Evolutionary conservation across 2,113 vertebrate genomes (phyloP).

Genomic region (Stigmatopora argus): DNA sequence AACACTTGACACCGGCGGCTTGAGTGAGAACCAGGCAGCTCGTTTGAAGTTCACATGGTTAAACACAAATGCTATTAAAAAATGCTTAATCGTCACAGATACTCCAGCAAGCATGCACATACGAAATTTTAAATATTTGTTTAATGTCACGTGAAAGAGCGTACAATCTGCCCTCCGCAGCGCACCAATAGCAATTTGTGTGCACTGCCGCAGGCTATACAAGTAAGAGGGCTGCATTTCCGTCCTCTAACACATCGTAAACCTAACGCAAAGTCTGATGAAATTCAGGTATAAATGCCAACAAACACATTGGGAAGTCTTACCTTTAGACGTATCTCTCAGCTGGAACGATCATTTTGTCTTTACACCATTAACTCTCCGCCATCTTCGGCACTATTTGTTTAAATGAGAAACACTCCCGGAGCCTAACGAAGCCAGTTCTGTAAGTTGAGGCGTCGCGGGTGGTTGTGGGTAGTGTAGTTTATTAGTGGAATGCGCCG

Average conservation of each 20-base stretch:
- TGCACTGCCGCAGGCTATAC: conserved; percentile 39
- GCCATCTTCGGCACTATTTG: conserved; percentile 79
- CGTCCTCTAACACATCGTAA: conserved; percentile 36
- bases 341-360: conserved; percentile 60
- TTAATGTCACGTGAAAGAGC: conserved; percentile 50
- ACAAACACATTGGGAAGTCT: conserved; percentile 15
- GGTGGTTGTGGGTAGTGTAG: conserved; percentile 63
- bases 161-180: conserved; percentile 49
- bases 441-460: conserved; percentile 61
- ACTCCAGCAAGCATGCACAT: not conserved
- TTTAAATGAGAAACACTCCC: conserved; percentile 79
- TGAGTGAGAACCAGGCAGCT: conserved; percentile 29
- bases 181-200: conserved; percentile 45
- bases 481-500: not conserved
- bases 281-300: not conserved
- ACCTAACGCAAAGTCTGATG: conserved; percentile 35
- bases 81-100: not conserved
- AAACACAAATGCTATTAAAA: conserved; percentile 8
- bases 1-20: conserved; percentile 33
- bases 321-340: conserved; percentile 51
- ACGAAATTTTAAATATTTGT: not conserved
- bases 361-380: conserved; percentile 74
- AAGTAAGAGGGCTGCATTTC: conserved; percentile 44
- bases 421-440: conserved; percentile 71
- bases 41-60: conserved; percentile 42